phyloP scores from a whole-genome alignment of 2,888 invertebrate genomes.

The Dryadula phaetusa region DNA sequence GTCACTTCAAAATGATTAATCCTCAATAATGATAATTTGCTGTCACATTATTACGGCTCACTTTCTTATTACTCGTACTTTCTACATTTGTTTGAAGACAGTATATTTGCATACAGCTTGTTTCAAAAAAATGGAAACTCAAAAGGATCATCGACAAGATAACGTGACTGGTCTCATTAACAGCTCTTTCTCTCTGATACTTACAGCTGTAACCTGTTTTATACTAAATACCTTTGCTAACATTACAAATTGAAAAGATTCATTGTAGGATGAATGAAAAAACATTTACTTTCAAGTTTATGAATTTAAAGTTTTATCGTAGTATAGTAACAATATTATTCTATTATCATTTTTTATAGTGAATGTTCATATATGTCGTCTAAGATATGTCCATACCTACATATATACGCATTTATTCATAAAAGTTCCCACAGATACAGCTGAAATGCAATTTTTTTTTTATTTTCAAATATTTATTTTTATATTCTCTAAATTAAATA shows the following conservation, averaged over 20 bases:
- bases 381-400: no score
- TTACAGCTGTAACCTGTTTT: background rate
- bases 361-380: no score
- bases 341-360: no score
- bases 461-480: no score
- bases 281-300: background rate
- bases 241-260: background rate
- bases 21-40: background rate
- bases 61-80: background rate
- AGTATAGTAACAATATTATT: background rate
- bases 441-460: no score
- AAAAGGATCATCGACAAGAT: conserved; percentile 5
- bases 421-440: no score
- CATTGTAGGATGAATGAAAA: background rate
- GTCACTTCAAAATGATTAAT: background rate
- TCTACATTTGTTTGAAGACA: conserved; percentile 5
- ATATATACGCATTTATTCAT: no score
- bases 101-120: background rate
- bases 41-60: background rate
- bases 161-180: conserved; percentile 19
- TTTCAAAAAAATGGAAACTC: conserved; percentile 1
- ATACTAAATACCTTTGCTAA: conserved; percentile 8
- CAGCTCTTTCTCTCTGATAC: background rate
- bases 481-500: no score
- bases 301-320: background rate